These are phyloP conservation scores for Platycheirus albimanus DNA, from an alignment of 2,888 invertebrate genomes.

Conservation along the genomic window DNA sequence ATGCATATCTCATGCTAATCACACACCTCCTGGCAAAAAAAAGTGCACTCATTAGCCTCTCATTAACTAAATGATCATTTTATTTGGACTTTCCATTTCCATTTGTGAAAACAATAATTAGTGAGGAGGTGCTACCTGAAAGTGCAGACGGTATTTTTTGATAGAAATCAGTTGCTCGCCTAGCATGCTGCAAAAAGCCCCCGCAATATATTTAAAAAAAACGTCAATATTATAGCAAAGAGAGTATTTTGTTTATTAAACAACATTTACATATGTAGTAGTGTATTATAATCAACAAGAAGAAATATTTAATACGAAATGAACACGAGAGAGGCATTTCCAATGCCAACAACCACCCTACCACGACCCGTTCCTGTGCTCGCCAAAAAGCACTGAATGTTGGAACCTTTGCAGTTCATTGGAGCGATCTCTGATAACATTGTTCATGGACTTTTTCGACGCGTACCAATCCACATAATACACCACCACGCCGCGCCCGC, in stretches of 20 bases:
- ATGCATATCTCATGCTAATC: not conserved
- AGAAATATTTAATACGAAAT: constrained; percentile 34
- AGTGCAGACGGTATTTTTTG: constrained; percentile 24
- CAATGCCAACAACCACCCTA: constrained; percentile 23
- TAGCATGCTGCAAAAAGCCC: not conserved
- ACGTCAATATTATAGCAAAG: constrained; percentile 37
- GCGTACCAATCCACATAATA: not conserved
- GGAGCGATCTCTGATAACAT: constrained; percentile 69
- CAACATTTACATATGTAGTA: no score
- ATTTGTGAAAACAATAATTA: constrained; percentile 61
- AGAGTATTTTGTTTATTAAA: no score
- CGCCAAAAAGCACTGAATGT: not conserved
- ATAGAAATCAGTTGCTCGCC: constrained; percentile 38
- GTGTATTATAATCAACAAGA: constrained; percentile 4
- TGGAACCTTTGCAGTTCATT: constrained; percentile 59
- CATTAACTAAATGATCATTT: constrained; percentile 19
- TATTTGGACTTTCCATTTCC: constrained; percentile 52
- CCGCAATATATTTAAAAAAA: no score
- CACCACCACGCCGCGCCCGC: no score
- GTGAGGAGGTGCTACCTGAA: constrained; percentile 41
- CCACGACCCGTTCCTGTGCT: constrained; percentile 23
- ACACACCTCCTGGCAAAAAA: not conserved
- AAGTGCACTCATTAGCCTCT: constrained; percentile 2
- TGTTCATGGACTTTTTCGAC: constrained; percentile 43
- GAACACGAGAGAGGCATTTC: constrained; percentile 59